These are phyloP conservation scores for Lithobates sylvaticus DNA, from an alignment of 2,797 vertebrate genomes.

Conservation along the genomic window DNA sequence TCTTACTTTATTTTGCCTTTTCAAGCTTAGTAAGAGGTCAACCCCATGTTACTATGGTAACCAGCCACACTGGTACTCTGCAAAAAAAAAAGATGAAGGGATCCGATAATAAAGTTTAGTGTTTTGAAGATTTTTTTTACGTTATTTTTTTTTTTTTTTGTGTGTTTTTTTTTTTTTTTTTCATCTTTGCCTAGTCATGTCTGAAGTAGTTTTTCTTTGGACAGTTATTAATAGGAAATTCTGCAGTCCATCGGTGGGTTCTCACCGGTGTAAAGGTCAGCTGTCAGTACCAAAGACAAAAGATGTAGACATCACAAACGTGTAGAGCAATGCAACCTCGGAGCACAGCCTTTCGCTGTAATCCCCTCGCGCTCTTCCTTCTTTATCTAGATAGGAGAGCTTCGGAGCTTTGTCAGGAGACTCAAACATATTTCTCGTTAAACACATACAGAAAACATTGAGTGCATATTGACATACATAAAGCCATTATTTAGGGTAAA, in stretches of 20 bases:
- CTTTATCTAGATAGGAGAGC: background rate
- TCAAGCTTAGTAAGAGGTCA: conserved; percentile 85
- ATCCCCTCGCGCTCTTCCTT: background rate
- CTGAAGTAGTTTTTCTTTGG: background rate
- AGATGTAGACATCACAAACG: background rate
- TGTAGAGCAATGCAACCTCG: background rate
- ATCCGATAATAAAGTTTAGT: conserved; percentile 69
- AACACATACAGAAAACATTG: conserved; percentile 22
- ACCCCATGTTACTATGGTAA: conserved; percentile 86
- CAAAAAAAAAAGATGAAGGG: conserved; percentile 70
- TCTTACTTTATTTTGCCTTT: conserved; percentile 55
- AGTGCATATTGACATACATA: conserved; percentile 34
- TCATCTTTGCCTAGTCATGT: conserved; percentile 53
- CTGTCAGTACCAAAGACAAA: background rate
- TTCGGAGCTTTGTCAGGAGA: background rate
- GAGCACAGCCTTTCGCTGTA: background rate
- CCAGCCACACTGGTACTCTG: conserved; percentile 70
- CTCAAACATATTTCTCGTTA: conserved; percentile 6
- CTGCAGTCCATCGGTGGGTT: background rate
- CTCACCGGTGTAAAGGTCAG: conserved; percentile 7
- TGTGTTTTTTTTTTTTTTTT: conserved; percentile 43
- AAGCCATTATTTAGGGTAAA: conserved; percentile 55
- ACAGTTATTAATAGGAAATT: conserved; percentile 2
- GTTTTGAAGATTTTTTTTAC: conserved; percentile 71
- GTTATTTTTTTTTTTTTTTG: background rate